A percentile compares a stretch with the other conserved stretches of the same genome.
Evolutionary conservation across 2,113 vertebrate species (phyloP).

Genomic region (Felis chaus): DNA sequence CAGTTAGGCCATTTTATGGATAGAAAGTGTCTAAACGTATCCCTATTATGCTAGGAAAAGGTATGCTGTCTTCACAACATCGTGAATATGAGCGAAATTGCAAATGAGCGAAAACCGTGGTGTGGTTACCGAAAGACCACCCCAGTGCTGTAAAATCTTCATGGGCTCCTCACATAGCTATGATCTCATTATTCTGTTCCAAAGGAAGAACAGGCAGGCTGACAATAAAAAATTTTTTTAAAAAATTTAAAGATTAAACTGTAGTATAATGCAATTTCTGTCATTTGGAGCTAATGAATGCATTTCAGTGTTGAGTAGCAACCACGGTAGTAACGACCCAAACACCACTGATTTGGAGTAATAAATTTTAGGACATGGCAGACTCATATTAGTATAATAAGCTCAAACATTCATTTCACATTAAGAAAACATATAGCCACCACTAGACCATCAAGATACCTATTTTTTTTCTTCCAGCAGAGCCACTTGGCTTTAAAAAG

Average conservation of each 20-base stretch:
- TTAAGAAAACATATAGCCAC: conserved; percentile 74
- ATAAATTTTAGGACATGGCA: conserved; percentile 81
- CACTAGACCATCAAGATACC: conserved; percentile 51
- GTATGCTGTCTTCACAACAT: neutral
- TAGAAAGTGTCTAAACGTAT: neutral
- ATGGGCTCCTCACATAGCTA: conserved; percentile 75
- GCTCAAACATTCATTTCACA: conserved; percentile 80
- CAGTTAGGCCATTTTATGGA: neutral
- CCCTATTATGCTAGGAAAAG: neutral
- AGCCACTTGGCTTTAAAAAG: conserved; percentile 48
- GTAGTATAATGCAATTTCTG: conserved; percentile 77
- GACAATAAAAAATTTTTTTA: conserved; percentile 72
- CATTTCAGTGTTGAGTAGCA: conserved; percentile 82
- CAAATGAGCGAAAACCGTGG: conserved; percentile 48
- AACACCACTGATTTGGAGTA: conserved; percentile 79
- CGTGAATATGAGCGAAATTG: neutral
- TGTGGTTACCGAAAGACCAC: neutral
- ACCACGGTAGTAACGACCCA: conserved; percentile 79
- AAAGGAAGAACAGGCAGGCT: conserved; percentile 77
- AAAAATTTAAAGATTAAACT: conserved; percentile 72
- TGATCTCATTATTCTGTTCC: conserved; percentile 76
- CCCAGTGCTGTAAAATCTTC: conserved; percentile 61
- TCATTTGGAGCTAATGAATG: conserved; percentile 83
- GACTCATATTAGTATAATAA: conserved; percentile 77
- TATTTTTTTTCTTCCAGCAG: conserved; percentile 61